Evolutionary conservation across 1,140 invertebrate genomes (phyloP), one percentile per base, ranked within the genome.

Genomic region (Phymorhynchus buccinoides): DNA sequence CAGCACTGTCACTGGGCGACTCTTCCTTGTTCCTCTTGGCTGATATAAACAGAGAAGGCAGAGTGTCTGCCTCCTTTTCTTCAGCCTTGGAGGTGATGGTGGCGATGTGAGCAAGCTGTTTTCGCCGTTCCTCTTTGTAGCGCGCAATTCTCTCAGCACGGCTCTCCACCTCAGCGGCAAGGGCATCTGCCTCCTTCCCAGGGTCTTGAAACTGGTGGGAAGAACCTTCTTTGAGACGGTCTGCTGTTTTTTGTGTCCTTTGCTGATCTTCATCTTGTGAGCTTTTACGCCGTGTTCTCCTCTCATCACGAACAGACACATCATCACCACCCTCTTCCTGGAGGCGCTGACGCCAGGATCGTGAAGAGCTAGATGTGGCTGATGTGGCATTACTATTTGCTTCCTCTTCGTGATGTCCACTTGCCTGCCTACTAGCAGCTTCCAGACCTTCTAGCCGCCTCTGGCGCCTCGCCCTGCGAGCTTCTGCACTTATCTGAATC

Each of bases 111-210:
- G 85, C 81, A 27, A 84, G 79, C 73, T 85, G 80, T 42, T 52
- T 73, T 3, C 80, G 84, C 32, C 80, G 80, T 42, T 87, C 66
- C 71, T 84, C 83, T 37, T 84, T 84, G 52, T 86, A 86, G 30
- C 66, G 77, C 30, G 86, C 86, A 42, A 86, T 86, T 48, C 82
- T 78, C 41, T 86, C 83, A 9, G 83, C 71, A 3, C 79, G 78
- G 22, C 68, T 62, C 80, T 62, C 68, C 39, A 39, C 73, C 35
- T 78, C 80, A 9, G 44, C 3, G 6, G 41, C 77, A 27, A 52
- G 0, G 22, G 77, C 41, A 18, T 79, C 77, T 16, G 42, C 77
- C 32, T 0, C n/a, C n/a, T 79, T 56, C 9, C 39, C 4, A 1
- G 27, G 27, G 18, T 35, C 77, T 7, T n/a, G n/a, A n/a, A n/a